A percentile compares a stretch with the other conserved stretches of the same genome.
phyloP scores from a whole-genome alignment of 2,113 vertebrate species.

The Oceanodroma tethys region DNA sequence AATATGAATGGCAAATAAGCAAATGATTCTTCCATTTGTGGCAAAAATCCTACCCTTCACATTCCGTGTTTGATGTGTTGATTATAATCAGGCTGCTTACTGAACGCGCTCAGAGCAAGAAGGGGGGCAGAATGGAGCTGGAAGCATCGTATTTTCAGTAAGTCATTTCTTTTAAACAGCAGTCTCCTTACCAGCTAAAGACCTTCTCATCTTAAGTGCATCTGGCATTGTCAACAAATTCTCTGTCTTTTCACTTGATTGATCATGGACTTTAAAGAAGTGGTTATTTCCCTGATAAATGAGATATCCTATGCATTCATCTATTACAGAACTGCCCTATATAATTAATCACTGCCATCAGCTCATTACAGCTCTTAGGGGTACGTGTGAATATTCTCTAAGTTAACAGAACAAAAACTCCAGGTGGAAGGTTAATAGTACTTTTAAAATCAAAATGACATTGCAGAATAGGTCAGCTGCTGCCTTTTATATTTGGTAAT shows the following conservation, averaged over 20 bases:
- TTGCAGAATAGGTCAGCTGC: constrained; percentile 14
- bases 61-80: background rate
- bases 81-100: background rate
- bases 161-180: background rate
- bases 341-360: constrained; percentile 70
- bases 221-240: constrained; percentile 34
- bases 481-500: constrained; percentile 34
- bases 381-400: constrained; percentile 42
- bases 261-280: constrained; percentile 53
- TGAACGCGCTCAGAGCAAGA: background rate
- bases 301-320: constrained; percentile 47
- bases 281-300: constrained; percentile 57
- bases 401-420: constrained; percentile 56
- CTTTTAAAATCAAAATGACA: constrained; percentile 51
- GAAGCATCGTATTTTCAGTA: background rate
- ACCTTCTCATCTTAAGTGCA: background rate
- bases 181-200: background rate
- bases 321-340: constrained; percentile 16
- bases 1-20: background rate
- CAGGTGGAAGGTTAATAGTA: constrained; percentile 67
- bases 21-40: background rate
- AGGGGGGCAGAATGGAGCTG: background rate
- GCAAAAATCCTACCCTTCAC: background rate
- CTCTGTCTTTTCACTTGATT: constrained; percentile 11
- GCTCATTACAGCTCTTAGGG: constrained; percentile 64